Percentiles rank a stretch among this genome's conserved stretches.
Evolutionary conservation across 2,888 invertebrate species (phyloP).

Genomic region (Yponomeuta plumbellus): DNA sequence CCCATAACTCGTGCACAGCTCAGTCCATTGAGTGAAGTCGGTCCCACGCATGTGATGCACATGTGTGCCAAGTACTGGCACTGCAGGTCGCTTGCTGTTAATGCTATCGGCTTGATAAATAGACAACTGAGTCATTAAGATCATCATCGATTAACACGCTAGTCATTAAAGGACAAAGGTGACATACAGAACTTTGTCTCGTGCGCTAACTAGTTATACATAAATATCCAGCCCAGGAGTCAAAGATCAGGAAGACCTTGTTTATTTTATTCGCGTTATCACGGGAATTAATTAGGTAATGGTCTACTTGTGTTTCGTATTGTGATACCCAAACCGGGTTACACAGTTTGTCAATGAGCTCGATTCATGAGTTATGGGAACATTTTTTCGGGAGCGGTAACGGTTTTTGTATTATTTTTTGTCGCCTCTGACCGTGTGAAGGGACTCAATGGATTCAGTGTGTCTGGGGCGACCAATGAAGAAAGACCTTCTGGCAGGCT

Average conservation of each 20-base stretch:
- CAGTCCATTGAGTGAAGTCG: constrained; percentile 57
- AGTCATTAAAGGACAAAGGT: background rate
- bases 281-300: too few relatives aligned
- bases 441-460: constrained; percentile 68
- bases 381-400: constrained; percentile 69
- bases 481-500: constrained; percentile 29
- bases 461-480: constrained; percentile 45
- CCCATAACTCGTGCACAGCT: constrained; percentile 34
- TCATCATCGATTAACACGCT: background rate
- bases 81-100: constrained; percentile 15
- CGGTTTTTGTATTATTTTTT: constrained; percentile 76
- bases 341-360: constrained; percentile 58
- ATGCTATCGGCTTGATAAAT: background rate
- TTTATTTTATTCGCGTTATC: too few relatives aligned
- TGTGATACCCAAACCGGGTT: background rate
- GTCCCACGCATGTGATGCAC: constrained; percentile 64
- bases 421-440: constrained; percentile 71
- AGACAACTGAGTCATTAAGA: background rate
- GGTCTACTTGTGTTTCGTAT: background rate
- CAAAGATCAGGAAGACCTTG: background rate
- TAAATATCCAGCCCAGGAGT: background rate
- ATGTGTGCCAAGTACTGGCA: constrained; percentile 41
- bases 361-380: constrained; percentile 68
- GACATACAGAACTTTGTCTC: background rate
- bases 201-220: background rate